Conservation (phyloP, 2,888 invertebrate genomes). For the Microchrysa polita region DNA sequence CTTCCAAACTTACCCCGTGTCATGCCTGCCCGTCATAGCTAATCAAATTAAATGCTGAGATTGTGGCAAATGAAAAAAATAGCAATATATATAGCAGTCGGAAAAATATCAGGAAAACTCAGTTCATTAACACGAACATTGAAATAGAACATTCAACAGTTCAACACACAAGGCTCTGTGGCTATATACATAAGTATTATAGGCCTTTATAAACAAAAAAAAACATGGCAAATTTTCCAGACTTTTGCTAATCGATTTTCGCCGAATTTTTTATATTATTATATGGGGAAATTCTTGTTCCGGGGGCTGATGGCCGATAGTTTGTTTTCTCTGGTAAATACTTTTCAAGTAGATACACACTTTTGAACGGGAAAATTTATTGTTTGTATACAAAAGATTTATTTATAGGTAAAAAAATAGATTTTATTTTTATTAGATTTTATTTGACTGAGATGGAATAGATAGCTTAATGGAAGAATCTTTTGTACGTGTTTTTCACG, state of each 20-base stretch:
- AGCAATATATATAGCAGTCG: too few species aligned
- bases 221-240: not conserved
- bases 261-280: too few species aligned
- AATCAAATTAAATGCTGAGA: too few species aligned
- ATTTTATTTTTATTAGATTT: not conserved
- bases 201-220: not conserved
- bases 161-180: too few species aligned
- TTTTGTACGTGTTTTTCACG: not conserved
- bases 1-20: too few species aligned
- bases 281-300: too few species aligned
- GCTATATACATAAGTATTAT: too few species aligned
- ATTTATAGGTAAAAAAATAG: conserved; percentile 3
- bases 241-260: not conserved
- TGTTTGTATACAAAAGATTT: conserved; percentile 31
- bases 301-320: too few species aligned
- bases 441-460: conserved; percentile 1
- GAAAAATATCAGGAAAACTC: not conserved
- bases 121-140: conserved; percentile 3
- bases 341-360: too few species aligned
- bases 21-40: too few species aligned
- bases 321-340: too few species aligned
- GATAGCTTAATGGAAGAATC: not conserved
- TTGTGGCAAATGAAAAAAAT: too few species aligned
- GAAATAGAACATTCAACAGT: not conserved
- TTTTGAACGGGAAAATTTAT: not conserved